Evolutionary conservation across 2,888 invertebrate genomes (phyloP).

Genomic region (Thymelicus sylvestris): DNA sequence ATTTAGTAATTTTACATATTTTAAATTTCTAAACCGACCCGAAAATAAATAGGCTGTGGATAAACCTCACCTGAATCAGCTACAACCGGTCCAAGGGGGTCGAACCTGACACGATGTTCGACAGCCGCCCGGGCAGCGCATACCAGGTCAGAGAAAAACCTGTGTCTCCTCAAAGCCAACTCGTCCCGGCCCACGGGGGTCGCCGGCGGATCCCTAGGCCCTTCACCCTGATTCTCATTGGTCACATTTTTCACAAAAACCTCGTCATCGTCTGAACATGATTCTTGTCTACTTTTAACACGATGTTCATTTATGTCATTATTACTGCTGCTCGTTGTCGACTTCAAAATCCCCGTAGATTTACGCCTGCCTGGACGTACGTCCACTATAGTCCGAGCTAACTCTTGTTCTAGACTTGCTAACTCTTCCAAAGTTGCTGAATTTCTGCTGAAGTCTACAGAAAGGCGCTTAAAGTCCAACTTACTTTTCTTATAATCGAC

Average conservation of each 20-base stretch:
- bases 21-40: too few species aligned
- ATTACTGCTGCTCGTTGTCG: conserved; percentile 69
- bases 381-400: conserved; percentile 74
- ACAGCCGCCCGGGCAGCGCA: conserved; percentile 89
- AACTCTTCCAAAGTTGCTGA: conserved; percentile 73
- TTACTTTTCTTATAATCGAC: conserved; percentile 73
- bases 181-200: conserved; percentile 92
- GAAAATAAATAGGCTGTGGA: background rate
- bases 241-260: conserved; percentile 83
- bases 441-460: conserved; percentile 73
- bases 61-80: conserved; percentile 82
- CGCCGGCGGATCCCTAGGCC: conserved; percentile 88
- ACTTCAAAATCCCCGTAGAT: conserved; percentile 77
- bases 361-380: conserved; percentile 70
- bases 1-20: too few species aligned
- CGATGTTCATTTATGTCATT: conserved; percentile 62
- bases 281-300: conserved; percentile 51
- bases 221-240: conserved; percentile 67
- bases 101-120: conserved; percentile 90
- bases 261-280: conserved; percentile 83
- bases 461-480: conserved; percentile 74
- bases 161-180: conserved; percentile 89
- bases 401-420: conserved; percentile 67
- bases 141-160: conserved; percentile 91
- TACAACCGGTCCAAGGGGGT: conserved; percentile 88